Evolutionary conservation across 2,797 vertebrate species (phyloP), one percentile per base, ranked within the genome.

Genomic region (Fistularia commersonii): DNA sequence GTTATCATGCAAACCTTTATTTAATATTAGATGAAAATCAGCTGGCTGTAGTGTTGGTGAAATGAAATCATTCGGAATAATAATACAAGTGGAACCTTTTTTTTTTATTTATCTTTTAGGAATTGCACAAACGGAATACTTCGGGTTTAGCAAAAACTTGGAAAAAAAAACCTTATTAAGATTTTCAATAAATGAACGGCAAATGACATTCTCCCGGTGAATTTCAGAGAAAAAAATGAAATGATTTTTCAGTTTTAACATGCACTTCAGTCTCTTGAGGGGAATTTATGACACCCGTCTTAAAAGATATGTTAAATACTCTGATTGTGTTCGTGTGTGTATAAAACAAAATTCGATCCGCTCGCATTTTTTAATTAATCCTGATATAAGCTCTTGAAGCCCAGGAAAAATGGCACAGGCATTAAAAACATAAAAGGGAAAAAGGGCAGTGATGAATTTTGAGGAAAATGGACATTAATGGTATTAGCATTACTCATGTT

Each of bases 391-490:
- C 93, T 93, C 94, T 96, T 93, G 90, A 98, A 93, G 92, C 88
- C 89, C 86, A 91, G 92, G 92, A 93, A 96, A 96, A 94, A 95
- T 91, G 92, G 90, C 87, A 89, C 76, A 86, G 90, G 88, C 93
- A 97, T 97, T 98, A 94, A 93, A 95, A 94, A 94, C 91, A 93
- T 95, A 94, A 97, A 98, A 96, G 95, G 95, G 92, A 93, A 96
- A 96, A 94, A 96, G 95, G 95, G 93, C 95, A 97, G 94, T 97
- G 95, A 97, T 98, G 95, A 99, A 98, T 97, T 97, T 96, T 94
- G 93, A 94, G 93, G 94, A 94, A 98, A 99, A 98, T 96, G 95
- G 96, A 93, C 95, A 95, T 97, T 99, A 99, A 99, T 98, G 95
- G 97, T 89, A 93, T 95, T 97, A 93, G 93, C 95, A 99, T 98